Evolutionary conservation across 2,797 vertebrate genomes (phyloP).

Genomic region (Bryconaethiops microstoma): DNA sequence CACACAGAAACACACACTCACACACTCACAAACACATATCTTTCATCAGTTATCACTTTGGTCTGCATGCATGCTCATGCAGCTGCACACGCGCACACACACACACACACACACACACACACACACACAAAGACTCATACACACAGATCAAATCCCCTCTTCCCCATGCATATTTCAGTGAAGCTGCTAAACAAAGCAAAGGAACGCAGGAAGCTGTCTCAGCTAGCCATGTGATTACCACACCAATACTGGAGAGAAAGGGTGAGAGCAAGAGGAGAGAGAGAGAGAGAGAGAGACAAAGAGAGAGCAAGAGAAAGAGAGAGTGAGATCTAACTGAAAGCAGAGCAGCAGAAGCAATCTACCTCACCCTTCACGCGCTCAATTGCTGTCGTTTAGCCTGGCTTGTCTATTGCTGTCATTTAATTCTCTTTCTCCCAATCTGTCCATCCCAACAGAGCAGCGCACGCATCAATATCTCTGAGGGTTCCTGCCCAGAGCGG

Average conservation of each 20-base stretch:
- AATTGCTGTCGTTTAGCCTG: neutral
- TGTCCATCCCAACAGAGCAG: slow-evolving; percentile 81
- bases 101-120: slow-evolving; percentile 1
- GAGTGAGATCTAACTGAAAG: neutral
- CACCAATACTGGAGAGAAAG: neutral
- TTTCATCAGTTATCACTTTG: neutral
- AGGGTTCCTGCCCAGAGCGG: slow-evolving; percentile 92
- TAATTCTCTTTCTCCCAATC: neutral
- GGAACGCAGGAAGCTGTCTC: neutral
- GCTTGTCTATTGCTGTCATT: neutral
- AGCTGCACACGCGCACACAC: neutral
- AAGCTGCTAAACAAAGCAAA: neutral
- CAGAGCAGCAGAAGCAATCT: neutral
- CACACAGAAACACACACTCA: neutral
- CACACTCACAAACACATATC: slow-evolving; percentile 3
- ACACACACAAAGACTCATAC: neutral
- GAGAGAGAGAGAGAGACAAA: neutral
- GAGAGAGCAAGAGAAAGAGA: neutral
- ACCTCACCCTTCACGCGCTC: neutral
- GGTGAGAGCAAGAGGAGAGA: neutral
- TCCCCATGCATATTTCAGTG: slow-evolving; percentile 37
- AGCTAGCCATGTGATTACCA: slow-evolving; percentile 10
- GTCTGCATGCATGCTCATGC: neutral
- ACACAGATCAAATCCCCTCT: slow-evolving; percentile 9
- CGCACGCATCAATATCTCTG: slow-evolving; percentile 94